Percentiles rank a stretch among this genome's conserved stretches.
Conservation (phyloP, 2,888 invertebrate genomes). For the Pandemis heparana region DNA sequence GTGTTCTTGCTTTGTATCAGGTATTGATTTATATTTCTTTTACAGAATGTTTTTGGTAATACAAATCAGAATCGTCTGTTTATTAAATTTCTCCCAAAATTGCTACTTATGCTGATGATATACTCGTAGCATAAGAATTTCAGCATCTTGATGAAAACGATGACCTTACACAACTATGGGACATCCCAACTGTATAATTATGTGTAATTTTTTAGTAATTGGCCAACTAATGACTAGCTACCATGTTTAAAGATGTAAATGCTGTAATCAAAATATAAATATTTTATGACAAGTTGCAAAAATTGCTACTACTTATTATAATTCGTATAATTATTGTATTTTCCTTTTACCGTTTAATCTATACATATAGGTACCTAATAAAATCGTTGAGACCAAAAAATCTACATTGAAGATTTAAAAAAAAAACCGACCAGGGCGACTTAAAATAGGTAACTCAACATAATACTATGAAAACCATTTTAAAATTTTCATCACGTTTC, state of each 20-base stretch:
- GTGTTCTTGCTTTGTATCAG: not conserved
- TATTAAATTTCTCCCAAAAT: conserved; percentile 35
- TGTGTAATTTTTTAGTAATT: conserved; percentile 12
- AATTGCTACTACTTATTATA: not conserved
- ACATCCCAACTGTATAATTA: conserved; percentile 22
- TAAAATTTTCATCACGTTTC: no score
- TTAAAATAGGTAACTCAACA: no score
- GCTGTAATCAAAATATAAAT: conserved; percentile 6
- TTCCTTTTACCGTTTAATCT: not conserved
- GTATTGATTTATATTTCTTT: not conserved
- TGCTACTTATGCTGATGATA: conserved; percentile 14
- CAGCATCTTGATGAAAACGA: conserved; percentile 27
- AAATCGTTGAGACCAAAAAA: no score
- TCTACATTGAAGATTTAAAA: no score
- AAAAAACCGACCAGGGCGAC: no score
- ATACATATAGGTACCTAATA: no score
- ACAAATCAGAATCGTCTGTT: not conserved
- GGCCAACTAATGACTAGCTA: conserved; percentile 7
- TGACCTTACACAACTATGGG: conserved; percentile 16
- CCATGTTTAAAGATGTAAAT: conserved; percentile 14
- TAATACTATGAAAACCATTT: no score
- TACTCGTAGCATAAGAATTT: not conserved
- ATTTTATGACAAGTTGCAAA: not conserved
- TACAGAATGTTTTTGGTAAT: conserved; percentile 3
- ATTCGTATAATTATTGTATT: not conserved